These are phyloP conservation scores for Oasisia sp. DNA, from an alignment of 2,888 invertebrate species.

Conservation along the genomic window DNA sequence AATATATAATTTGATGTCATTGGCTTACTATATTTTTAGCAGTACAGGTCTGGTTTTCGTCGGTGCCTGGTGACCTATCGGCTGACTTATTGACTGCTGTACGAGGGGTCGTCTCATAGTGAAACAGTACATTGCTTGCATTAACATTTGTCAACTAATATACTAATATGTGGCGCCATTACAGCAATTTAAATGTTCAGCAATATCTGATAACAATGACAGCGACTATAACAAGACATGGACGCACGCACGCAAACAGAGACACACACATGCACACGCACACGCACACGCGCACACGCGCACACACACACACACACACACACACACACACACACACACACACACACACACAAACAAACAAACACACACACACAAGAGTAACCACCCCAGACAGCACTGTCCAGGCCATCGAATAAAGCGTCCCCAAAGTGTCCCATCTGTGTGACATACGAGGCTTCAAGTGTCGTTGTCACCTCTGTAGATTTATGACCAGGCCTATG, in stretches of 20 bases:
- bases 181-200: no score
- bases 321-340: constrained; percentile 17
- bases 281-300: constrained; percentile 20
- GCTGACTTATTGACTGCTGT: not conserved
- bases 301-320: constrained; percentile 17
- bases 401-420: not conserved
- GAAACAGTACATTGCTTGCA: no score
- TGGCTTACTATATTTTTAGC: not conserved
- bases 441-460: not conserved
- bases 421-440: not conserved
- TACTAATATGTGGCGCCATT: no score
- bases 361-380: not conserved
- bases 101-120: no score
- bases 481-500: not conserved
- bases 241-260: constrained; percentile 19
- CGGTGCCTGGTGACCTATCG: not conserved
- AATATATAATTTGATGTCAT: not conserved
- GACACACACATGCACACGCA: constrained; percentile 19
- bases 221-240: not conserved
- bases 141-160: no score
- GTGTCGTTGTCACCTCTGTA: not conserved
- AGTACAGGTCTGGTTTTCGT: not conserved
- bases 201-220: no score
- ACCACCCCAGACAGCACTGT: not conserved
- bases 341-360: constrained; percentile 8